Conservation (phyloP, 2,113 vertebrate genomes). For the Herpetotheres cachinnans region DNA sequence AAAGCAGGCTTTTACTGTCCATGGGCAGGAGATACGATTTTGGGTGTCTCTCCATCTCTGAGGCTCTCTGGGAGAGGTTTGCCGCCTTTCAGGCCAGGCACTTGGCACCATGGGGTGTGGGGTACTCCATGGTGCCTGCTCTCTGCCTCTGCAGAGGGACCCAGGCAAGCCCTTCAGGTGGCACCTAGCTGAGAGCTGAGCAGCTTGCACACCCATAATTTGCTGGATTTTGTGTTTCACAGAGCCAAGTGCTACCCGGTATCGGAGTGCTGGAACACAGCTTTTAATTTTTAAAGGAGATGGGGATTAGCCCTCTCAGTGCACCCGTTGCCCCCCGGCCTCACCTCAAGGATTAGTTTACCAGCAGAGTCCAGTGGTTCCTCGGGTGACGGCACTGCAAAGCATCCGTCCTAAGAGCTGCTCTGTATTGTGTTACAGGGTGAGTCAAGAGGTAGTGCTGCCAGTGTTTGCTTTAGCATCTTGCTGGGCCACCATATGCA, state of each 20-base stretch:
- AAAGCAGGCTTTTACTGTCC: neutral
- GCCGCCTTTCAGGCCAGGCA: neutral
- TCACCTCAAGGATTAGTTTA: neutral
- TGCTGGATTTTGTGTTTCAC: neutral
- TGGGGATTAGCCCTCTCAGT: neutral
- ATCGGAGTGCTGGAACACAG: neutral
- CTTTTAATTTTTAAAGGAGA: neutral
- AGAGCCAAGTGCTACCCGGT: neutral
- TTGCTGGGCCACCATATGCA: neutral
- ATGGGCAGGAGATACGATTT: neutral
- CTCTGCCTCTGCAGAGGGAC: neutral
- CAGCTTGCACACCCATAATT: neutral
- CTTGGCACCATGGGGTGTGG: rapidly evolving
- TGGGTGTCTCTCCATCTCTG: neutral
- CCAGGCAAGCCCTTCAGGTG: rapidly evolving
- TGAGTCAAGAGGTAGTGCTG: neutral
- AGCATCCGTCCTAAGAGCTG: neutral
- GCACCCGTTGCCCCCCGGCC: neutral
- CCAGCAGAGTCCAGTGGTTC: neutral
- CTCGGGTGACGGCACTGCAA: neutral
- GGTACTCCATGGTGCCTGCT: neutral
- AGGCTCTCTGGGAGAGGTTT: neutral
- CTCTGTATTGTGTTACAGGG: neutral
- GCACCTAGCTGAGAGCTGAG: neutral
- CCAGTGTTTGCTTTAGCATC: neutral